These are phyloP conservation scores for Drosophila watanabei DNA, from an alignment of 1,140 invertebrate genomes.

Conservation along the genomic window DNA sequence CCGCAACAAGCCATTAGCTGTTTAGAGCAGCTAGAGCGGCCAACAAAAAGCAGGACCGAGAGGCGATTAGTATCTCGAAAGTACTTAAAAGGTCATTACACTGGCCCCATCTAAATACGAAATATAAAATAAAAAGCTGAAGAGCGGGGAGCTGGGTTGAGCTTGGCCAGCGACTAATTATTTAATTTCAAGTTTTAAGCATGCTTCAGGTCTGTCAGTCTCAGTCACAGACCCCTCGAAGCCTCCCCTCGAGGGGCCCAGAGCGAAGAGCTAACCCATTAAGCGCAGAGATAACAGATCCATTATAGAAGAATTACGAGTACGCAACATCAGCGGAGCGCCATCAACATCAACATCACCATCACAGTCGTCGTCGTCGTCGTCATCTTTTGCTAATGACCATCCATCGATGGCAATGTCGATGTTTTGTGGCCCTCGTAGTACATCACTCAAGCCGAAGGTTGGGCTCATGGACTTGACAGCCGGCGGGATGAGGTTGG, in stretches of 20 bases:
- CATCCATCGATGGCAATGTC: slow-evolving; percentile 67
- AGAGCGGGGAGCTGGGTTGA: slow-evolving; percentile 28
- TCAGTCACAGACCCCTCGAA: background rate
- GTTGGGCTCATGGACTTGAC: slow-evolving; percentile 34
- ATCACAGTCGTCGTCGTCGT: slow-evolving; percentile 63
- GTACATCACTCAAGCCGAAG: slow-evolving; percentile 72
- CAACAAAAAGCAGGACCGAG: slow-evolving; percentile 51
- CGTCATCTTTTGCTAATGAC: slow-evolving; percentile 83
- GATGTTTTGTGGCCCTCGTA: slow-evolving; percentile 59
- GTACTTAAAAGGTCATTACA: slow-evolving; percentile 84
- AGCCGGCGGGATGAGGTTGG: slow-evolving; percentile 3
- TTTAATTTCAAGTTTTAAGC: slow-evolving; percentile 84
- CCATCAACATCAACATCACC: slow-evolving; percentile 39
- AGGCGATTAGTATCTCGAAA: slow-evolving; percentile 82
- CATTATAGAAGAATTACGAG: slow-evolving; percentile 84
- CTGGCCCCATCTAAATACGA: slow-evolving; percentile 55
- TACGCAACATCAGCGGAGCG: slow-evolving; percentile 66
- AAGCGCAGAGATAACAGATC: slow-evolving; percentile 82
- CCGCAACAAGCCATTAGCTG: slow-evolving; percentile 62
- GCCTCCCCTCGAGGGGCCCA: slow-evolving; percentile 9
- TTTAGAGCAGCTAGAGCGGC: slow-evolving; percentile 54
- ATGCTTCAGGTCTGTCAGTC: slow-evolving; percentile 62
- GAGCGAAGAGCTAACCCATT: slow-evolving; percentile 64
- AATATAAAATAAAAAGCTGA: slow-evolving; percentile 18
- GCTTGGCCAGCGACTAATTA: slow-evolving; percentile 81